phyloP scores from a whole-genome alignment of 1,140 invertebrate species.

The Sminthurides bifidus region DNA sequence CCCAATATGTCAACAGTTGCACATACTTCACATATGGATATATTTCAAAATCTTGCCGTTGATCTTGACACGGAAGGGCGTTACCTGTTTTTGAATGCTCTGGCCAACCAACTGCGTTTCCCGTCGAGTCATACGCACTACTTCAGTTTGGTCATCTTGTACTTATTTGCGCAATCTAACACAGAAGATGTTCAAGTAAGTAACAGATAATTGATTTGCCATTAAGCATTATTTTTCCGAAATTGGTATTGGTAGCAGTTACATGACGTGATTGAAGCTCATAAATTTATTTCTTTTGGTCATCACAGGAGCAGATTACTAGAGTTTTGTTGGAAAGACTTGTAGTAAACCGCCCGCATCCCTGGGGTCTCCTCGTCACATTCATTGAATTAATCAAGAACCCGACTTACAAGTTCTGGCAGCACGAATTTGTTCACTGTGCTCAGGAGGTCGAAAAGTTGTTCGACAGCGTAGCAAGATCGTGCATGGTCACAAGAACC shows the following conservation, averaged over 20 bases:
- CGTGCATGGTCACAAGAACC: constrained; percentile 59
- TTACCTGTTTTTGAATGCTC: constrained; percentile 94
- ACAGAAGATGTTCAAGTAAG: constrained; percentile 79
- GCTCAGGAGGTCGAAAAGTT: constrained; percentile 98
- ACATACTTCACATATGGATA: constrained; percentile 97
- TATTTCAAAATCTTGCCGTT: constrained; percentile 96
- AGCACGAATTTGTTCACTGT: constrained; percentile 97
- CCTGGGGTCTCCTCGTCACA: constrained; percentile 96
- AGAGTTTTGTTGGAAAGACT: constrained; percentile 83
- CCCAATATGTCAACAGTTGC: constrained; percentile 93
- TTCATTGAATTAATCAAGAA: constrained; percentile 99
- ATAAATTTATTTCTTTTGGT: constrained; percentile 4
- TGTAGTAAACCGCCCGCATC: constrained; percentile 96
- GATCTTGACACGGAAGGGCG: constrained; percentile 93
- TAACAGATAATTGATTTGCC: background rate
- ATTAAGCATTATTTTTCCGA: background rate
- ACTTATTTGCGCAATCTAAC: constrained; percentile 96
- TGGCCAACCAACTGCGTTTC: constrained; percentile 95
- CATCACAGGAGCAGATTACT: constrained; percentile 42
- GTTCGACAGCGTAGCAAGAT: constrained; percentile 85
- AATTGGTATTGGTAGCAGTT: background rate
- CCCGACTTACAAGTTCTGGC: constrained; percentile 97
- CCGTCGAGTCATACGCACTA: constrained; percentile 99
- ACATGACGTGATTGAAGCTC: background rate
- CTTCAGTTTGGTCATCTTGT: constrained; percentile 92